Evolutionary conservation across 2,113 vertebrate genomes (phyloP).

Genomic region (Hemibagrus wyckioides): DNA sequence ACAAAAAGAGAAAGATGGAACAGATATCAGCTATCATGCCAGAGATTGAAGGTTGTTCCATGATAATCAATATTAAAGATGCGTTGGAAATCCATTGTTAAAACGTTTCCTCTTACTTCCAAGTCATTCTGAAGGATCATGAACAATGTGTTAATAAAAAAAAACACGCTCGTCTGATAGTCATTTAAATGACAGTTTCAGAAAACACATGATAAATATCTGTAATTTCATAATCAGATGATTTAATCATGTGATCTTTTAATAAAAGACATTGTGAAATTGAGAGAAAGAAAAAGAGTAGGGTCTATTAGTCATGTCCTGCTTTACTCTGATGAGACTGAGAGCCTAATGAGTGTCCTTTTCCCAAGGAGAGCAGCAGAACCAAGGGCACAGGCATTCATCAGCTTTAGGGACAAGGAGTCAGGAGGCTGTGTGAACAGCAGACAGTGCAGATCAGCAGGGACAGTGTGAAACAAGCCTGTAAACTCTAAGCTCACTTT

Average conservation of each 20-base stretch:
- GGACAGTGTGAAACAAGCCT: constrained; percentile 17
- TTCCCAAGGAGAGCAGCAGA: constrained; percentile 28
- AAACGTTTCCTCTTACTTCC: not conserved
- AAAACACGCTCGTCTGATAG: not conserved
- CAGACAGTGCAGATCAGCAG: not conserved
- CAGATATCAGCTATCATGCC: not conserved
- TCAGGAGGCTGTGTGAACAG: constrained; percentile 11
- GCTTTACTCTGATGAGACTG: constrained; percentile 15
- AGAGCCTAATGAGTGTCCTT: constrained; percentile 41
- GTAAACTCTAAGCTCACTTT: not conserved
- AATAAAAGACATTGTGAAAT: not conserved
- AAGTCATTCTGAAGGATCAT: not conserved
- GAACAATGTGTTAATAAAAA: not conserved
- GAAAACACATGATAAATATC: not conserved
- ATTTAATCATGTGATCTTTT: not conserved
- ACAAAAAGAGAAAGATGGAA: not conserved
- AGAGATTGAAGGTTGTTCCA: not conserved
- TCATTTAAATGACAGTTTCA: not conserved
- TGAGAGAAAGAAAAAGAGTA: too few relatives aligned
- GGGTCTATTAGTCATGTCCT: constrained; percentile 14
- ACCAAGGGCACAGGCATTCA: constrained; percentile 27
- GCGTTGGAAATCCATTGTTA: not conserved
- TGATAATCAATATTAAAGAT: not conserved
- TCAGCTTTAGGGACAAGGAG: constrained; percentile 30
- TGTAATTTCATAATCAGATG: not conserved